Conservation (phyloP, 2,797 vertebrate species). For the Lycodopsis pacificus region DNA sequence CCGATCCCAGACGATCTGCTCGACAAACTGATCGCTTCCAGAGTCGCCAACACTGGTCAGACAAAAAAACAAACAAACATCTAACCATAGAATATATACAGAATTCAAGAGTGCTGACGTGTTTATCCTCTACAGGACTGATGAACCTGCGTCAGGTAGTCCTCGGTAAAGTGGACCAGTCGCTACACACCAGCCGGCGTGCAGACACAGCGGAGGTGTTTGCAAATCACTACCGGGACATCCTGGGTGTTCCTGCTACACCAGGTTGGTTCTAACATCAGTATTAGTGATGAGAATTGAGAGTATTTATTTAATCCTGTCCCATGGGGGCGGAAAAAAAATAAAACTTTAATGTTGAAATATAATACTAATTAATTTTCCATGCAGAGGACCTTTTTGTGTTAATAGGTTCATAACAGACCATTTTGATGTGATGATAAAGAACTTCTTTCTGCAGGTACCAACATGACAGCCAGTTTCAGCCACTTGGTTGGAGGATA, state of each 20-base stretch:
- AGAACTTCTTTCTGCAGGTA: constrained; percentile 81
- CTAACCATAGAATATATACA: too few relatives aligned
- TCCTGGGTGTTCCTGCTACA: constrained; percentile 93
- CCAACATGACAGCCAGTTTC: constrained; percentile 96
- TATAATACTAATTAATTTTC: not conserved
- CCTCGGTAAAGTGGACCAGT: constrained; percentile 94
- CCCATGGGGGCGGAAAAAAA: not conserved
- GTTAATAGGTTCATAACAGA: not conserved
- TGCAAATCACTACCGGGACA: constrained; percentile 88
- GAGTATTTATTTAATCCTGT: not conserved
- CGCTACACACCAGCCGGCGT: constrained; percentile 85
- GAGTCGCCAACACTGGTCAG: constrained; percentile 94
- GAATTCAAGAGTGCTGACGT: not conserved
- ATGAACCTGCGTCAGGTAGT: constrained; percentile 95
- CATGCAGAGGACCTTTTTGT: not conserved
- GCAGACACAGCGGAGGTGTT: constrained; percentile 91
- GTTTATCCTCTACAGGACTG: constrained; percentile 81
- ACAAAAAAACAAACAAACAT: not conserved
- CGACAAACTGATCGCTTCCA: constrained; percentile 91
- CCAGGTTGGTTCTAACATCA: constrained; percentile 82
- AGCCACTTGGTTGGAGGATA: constrained; percentile 93
- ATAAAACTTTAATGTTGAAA: not conserved
- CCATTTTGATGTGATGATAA: not conserved
- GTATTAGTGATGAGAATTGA: not conserved
- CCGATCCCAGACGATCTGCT: constrained; percentile 88